Percentiles rank a stretch among this genome's conserved stretches.
Evolutionary conservation across 2,888 invertebrate genomes (phyloP).

Genomic region (Stenodera caucasica): DNA sequence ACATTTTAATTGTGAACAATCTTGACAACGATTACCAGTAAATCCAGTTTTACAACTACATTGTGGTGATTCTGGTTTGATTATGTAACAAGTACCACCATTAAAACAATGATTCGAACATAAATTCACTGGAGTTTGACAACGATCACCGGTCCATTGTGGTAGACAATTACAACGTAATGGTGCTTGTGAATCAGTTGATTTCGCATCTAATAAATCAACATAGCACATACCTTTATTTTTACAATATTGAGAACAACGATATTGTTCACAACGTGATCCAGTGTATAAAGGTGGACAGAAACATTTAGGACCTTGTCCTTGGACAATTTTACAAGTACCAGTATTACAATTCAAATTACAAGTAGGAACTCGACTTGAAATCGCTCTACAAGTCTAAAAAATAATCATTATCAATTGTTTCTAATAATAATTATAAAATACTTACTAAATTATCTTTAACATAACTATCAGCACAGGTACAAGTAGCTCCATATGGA

Average conservation of each 20-base stretch:
- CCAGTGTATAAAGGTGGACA: conserved; percentile 69
- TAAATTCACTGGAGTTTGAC: conserved; percentile 62
- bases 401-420: conserved; percentile 36
- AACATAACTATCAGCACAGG: conserved; percentile 52
- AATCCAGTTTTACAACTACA: conserved; percentile 62
- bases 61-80: conserved; percentile 39
- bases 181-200: conserved; percentile 39
- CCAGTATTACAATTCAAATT: conserved; percentile 65
- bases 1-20: conserved; percentile 62
- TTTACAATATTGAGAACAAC: conserved; percentile 69
- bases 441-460: conserved; percentile 50
- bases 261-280: conserved; percentile 67
- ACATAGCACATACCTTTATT: conserved; percentile 64
- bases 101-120: conserved; percentile 64
- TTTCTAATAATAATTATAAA: not conserved
- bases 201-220: conserved; percentile 43
- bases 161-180: conserved; percentile 63
- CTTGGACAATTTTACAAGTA: conserved; percentile 59
- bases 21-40: conserved; percentile 61
- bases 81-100: conserved; percentile 62
- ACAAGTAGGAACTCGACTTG: conserved; percentile 51
- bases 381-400: conserved; percentile 51
- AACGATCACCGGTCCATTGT: conserved; percentile 67
- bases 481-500: conserved; percentile 50
- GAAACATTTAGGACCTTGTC: conserved; percentile 62